Evolutionary conservation across 2,113 vertebrate genomes (phyloP).

Genomic region (Chunga burmeisteri): DNA sequence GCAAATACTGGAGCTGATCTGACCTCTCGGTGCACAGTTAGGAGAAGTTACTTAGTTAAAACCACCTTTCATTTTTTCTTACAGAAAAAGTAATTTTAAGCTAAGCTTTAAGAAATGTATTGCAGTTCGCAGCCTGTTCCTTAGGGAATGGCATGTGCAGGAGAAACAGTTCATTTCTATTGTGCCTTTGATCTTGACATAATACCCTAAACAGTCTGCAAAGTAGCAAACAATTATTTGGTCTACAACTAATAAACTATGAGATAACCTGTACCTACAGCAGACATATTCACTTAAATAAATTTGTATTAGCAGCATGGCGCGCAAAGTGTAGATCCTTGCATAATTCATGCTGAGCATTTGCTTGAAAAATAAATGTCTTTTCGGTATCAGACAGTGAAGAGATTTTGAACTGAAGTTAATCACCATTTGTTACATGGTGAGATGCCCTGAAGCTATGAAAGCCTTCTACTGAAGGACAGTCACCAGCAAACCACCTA

Average conservation of each 20-base stretch:
- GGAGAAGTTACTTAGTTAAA: background rate
- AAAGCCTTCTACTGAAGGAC: background rate
- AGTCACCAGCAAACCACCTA: background rate
- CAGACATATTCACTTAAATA: background rate
- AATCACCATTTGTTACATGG: background rate
- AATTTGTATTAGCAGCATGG: background rate
- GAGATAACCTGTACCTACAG: background rate
- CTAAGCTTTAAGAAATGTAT: background rate
- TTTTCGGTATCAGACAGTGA: background rate
- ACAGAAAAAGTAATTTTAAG: background rate
- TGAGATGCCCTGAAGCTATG: background rate
- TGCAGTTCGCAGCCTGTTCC: background rate
- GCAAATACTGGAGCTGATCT: background rate
- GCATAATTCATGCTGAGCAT: background rate
- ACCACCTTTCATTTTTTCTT: background rate
- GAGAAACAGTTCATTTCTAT: background rate
- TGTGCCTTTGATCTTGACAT: background rate
- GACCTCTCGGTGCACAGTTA: background rate
- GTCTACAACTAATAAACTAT: background rate
- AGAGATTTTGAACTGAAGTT: background rate
- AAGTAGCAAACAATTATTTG: background rate
- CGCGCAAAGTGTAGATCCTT: background rate
- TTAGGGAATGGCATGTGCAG: background rate
- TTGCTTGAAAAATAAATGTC: background rate
- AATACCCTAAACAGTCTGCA: background rate